Conservation (phyloP, 2,797 vertebrate genomes). For the Myotis pilosus region DNA sequence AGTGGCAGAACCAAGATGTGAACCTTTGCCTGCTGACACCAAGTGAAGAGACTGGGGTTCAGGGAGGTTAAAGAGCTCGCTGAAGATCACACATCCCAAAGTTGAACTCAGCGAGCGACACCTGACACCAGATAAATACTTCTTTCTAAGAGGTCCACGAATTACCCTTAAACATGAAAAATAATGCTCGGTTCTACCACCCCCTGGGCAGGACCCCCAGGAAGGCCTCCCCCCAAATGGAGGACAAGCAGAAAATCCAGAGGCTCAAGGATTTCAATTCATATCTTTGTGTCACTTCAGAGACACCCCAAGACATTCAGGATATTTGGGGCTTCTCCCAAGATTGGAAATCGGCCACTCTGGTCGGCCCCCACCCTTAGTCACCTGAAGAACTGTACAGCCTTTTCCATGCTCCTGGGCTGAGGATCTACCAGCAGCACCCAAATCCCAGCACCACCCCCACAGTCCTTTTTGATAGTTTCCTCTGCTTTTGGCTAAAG, state of each 20-base stretch:
- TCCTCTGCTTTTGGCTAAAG: conserved; percentile 32
- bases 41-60: background rate
- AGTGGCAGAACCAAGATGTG: background rate
- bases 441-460: background rate
- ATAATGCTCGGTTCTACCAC: background rate
- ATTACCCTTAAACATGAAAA: background rate
- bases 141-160: background rate
- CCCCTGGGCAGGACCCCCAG: background rate
- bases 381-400: background rate
- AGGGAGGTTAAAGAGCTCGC: background rate
- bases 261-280: background rate
- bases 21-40: background rate
- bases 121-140: background rate
- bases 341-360: background rate
- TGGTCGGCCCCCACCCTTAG: background rate
- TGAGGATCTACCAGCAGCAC: background rate
- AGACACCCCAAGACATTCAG: background rate
- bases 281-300: background rate
- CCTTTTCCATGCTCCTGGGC: background rate
- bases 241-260: background rate
- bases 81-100: background rate
- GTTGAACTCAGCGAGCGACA: background rate
- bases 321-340: background rate
- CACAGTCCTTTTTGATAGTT: background rate
- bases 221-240: background rate